Conservation (phyloP, 2,113 vertebrate species). For the Rafetus swinhoei region DNA sequence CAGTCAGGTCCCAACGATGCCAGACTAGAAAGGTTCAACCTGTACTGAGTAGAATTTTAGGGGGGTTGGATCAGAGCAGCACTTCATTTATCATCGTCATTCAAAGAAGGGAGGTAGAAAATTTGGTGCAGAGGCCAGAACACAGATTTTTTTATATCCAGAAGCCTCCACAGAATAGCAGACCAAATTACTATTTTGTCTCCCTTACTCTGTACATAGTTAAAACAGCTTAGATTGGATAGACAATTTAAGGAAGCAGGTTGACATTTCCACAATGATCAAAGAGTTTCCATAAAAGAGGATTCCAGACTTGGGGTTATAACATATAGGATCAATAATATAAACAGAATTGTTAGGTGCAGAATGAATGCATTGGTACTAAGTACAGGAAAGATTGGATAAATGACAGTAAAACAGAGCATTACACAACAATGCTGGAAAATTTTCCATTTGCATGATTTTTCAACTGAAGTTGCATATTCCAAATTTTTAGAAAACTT, state of each 20-base stretch:
- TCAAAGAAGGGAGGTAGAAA: not conserved
- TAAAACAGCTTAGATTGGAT: not conserved
- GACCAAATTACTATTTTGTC: not conserved
- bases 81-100: not conserved
- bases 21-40: no score
- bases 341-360: not conserved
- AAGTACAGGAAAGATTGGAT: not conserved
- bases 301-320: not conserved
- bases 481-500: no score
- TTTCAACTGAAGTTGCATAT: not conserved
- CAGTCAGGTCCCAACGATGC: no score
- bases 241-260: not conserved
- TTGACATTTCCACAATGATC: not conserved
- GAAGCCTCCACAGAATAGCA: not conserved
- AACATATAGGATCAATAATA: not conserved
- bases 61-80: not conserved
- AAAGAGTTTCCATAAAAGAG: not conserved
- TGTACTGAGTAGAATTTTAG: not conserved
- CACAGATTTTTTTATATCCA: not conserved
- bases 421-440: not conserved
- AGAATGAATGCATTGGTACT: not conserved
- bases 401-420: not conserved
- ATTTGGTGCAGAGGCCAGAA: not conserved
- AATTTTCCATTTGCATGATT: not conserved
- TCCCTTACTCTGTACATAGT: not conserved